These are phyloP conservation scores for Clostera curtula DNA, from an alignment of 2,888 invertebrate species.

Conservation along the genomic window DNA sequence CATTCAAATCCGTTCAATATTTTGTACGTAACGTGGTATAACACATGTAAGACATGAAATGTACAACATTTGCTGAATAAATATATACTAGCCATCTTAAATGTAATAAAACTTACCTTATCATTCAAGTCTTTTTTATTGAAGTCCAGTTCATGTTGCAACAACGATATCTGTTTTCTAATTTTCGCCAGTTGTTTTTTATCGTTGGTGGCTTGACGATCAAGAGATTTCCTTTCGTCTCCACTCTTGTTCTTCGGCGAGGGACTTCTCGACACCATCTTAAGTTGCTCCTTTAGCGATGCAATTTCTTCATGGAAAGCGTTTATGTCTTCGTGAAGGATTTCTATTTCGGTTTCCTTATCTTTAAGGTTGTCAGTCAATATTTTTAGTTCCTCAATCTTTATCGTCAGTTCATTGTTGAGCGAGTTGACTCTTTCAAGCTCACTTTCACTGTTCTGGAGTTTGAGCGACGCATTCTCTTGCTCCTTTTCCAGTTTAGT, in stretches of 20 bases:
- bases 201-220: constrained; percentile 70
- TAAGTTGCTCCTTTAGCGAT: constrained; percentile 56
- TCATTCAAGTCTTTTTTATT: constrained; percentile 67
- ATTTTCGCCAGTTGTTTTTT: constrained; percentile 75
- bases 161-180: constrained; percentile 52
- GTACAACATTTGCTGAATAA: no score
- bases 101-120: constrained; percentile 56
- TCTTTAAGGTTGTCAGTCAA: constrained; percentile 63
- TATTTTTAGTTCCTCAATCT: constrained; percentile 56
- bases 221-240: constrained; percentile 64
- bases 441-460: constrained; percentile 56
- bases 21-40: no score
- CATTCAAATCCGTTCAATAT: no score
- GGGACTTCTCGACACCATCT: constrained; percentile 68
- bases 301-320: constrained; percentile 69
- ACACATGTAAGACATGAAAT: no score
- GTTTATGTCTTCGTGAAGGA: constrained; percentile 65
- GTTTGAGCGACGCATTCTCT: constrained; percentile 53
- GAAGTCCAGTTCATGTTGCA: constrained; percentile 63
- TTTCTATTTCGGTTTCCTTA: constrained; percentile 72
- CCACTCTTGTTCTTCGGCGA: constrained; percentile 75
- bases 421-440: constrained; percentile 48
- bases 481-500: constrained; percentile 64
- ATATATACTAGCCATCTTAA: no score
- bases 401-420: constrained; percentile 51